Evolutionary conservation across 37 sponge, comb jelly and placozoan species (phyloP).

Genomic region (Chondrosia reniformis): DNA sequence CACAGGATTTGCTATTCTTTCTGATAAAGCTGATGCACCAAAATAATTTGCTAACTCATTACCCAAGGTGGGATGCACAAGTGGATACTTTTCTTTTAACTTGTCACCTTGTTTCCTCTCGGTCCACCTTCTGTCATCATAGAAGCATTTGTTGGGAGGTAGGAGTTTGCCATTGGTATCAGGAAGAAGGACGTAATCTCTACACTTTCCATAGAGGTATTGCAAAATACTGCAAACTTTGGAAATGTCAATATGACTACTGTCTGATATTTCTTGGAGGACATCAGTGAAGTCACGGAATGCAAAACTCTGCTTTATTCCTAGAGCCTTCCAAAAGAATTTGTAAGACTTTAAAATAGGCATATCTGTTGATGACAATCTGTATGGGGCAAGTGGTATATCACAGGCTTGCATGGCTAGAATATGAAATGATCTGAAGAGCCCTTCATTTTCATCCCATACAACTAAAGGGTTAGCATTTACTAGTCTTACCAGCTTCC

Average conservation of each 20-base stretch:
- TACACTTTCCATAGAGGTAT: neutral
- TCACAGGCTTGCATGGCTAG: neutral
- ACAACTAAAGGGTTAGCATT: neutral
- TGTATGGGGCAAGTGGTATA: constrained; percentile 11
- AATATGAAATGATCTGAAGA: neutral
- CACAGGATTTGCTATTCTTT: constrained; percentile 46
- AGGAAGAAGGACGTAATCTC: constrained; percentile 27
- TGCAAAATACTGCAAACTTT: neutral
- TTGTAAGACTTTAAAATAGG: neutral
- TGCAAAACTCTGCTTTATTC: neutral
- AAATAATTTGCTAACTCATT: constrained; percentile 32
- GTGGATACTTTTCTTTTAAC: constrained; percentile 1
- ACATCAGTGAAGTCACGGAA: neutral
- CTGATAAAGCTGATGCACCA: constrained; percentile 44
- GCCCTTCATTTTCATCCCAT: neutral
- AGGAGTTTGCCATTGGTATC: constrained; percentile 12
- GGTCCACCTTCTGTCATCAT: constrained; percentile 46
- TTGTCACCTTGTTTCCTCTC: neutral
- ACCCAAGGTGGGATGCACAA: constrained; percentile 31
- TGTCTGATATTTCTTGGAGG: constrained; percentile 4
- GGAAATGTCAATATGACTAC: too few species aligned
- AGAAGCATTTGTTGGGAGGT: constrained; percentile 30
- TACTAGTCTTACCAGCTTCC: too few species aligned
- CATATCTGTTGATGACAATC: neutral
- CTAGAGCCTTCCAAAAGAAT: neutral